Percentiles rank a stretch among this genome's conserved stretches.
Evolutionary conservation across 2,888 invertebrate genomes (phyloP).

Genomic region (Formica aserva): DNA sequence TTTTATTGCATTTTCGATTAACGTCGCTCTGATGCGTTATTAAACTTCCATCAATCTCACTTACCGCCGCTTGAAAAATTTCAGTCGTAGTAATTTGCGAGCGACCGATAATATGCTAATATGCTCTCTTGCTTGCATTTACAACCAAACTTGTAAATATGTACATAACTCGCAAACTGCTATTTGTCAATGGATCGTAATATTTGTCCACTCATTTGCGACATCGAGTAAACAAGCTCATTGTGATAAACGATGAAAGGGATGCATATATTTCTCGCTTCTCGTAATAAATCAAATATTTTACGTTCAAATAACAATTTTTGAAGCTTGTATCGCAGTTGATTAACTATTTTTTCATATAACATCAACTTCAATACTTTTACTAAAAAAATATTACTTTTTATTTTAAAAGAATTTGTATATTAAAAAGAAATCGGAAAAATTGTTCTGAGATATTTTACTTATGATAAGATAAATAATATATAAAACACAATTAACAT

Average conservation of each 20-base stretch:
- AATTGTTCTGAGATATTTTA: neutral
- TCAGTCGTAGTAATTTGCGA: constrained; percentile 31
- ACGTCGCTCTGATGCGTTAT: constrained; percentile 22
- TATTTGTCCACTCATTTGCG: constrained; percentile 49
- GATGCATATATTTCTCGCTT: constrained; percentile 31
- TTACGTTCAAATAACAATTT: neutral
- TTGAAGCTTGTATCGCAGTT: constrained; percentile 1
- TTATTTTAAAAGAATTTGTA: neutral
- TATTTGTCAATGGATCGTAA: constrained; percentile 41
- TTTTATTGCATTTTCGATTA: constrained; percentile 46
- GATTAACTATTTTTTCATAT: neutral
- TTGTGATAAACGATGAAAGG: constrained; percentile 10
- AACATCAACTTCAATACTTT: neutral
- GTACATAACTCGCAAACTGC: constrained; percentile 34
- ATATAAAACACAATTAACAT: neutral
- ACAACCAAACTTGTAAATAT: constrained; percentile 42
- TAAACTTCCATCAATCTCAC: constrained; percentile 44
- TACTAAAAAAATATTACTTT: neutral
- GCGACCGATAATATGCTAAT: constrained; percentile 41
- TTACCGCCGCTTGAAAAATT: constrained; percentile 43
- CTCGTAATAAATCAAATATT: constrained; percentile 20
- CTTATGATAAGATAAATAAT: neutral
- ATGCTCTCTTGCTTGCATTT: constrained; percentile 11
- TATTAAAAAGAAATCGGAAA: neutral
- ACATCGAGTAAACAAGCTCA: constrained; percentile 14